phyloP scores from a whole-genome alignment of 2,797 vertebrate species.

The Hoplostethus atlanticus region DNA sequence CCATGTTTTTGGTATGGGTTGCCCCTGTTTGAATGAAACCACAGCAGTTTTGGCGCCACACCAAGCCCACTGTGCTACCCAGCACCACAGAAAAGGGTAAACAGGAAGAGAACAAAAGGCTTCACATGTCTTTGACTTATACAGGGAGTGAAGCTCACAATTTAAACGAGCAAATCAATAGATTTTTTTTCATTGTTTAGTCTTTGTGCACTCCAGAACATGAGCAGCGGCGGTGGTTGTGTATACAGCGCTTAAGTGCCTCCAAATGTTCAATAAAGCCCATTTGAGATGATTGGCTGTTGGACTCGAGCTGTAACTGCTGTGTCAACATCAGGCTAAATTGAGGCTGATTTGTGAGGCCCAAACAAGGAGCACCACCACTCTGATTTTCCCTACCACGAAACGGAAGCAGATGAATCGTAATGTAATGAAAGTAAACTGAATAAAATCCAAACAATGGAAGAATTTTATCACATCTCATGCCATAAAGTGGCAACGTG shows the following conservation, averaged over 20 bases:
- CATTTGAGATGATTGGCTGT: constrained; percentile 28
- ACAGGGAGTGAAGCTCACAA: background rate
- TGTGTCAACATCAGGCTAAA: constrained; percentile 54
- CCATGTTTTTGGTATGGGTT: constrained; percentile 16
- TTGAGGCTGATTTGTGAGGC: constrained; percentile 24
- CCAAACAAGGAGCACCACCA: background rate
- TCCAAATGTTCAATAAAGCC: constrained; percentile 52
- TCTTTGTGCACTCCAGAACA: constrained; percentile 43
- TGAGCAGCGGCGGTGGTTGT: constrained; percentile 27
- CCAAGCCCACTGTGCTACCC: background rate
- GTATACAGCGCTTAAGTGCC: constrained; percentile 16
- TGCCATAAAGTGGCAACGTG: background rate
- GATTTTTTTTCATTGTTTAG: constrained; percentile 55
- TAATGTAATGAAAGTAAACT: constrained; percentile 21
- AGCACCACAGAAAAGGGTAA: background rate
- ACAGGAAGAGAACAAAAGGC: background rate
- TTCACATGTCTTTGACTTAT: background rate
- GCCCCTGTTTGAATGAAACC: background rate
- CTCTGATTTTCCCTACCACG: constrained; percentile 19
- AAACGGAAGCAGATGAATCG: constrained; percentile 35
- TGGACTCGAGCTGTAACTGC: constrained; percentile 42
- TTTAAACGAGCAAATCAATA: constrained; percentile 27
- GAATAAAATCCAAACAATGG: background rate
- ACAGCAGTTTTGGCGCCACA: background rate
- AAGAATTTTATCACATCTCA: background rate